Evolutionary conservation across 2,113 vertebrate species (phyloP), one percentile per base, ranked within the genome.

Genomic region (Caracal caracal): DNA sequence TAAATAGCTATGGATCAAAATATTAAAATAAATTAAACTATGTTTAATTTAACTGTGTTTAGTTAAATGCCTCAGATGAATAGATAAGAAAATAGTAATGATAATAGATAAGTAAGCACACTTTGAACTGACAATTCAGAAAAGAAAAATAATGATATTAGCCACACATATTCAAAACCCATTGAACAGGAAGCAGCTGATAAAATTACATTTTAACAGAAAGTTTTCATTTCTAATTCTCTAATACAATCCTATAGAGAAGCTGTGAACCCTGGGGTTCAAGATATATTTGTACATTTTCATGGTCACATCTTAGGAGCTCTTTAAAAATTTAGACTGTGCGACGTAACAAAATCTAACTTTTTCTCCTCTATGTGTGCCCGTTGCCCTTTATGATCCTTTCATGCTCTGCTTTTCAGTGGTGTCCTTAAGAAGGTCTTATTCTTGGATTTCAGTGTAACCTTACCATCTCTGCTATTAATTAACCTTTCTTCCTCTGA

Each of bases 401-500:
- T 95, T 87, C 16, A 68, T 86, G 15, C 22, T 86, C 9, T 85
- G 33, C 33, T 53, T 91, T 86, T 83, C 49, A 94, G 19, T 56
- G 56, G 10, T 65, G 28, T 86, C 63, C 68, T 78, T 93, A 88
- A 65, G n/a, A 93, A 84, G 56, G 33, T 33, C 26, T 87, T 95
- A 92, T 79, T 15, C 82, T 93, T 78, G 51, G 43, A 93, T 94
- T 94, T 82, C 82, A 83, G 22, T 26, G n/a, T 59, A 82, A 92
- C 87, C 47, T 82, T 92, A 75, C 83, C 49, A 76, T 89, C 65
- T 87, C 61, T 96, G 66, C 84, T 95, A 61, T 87, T 84, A 94
- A 96, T 97, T 97, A 94, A 94, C 56, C 83, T 96, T 94, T 92
- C 24, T 87, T 93, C 26, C 68, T 71, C 73, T 84, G 87, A 83